Evolutionary conservation across 2,888 invertebrate genomes (phyloP), one percentile per base, ranked within the genome.

Genomic region (Calephelis perditalis): DNA sequence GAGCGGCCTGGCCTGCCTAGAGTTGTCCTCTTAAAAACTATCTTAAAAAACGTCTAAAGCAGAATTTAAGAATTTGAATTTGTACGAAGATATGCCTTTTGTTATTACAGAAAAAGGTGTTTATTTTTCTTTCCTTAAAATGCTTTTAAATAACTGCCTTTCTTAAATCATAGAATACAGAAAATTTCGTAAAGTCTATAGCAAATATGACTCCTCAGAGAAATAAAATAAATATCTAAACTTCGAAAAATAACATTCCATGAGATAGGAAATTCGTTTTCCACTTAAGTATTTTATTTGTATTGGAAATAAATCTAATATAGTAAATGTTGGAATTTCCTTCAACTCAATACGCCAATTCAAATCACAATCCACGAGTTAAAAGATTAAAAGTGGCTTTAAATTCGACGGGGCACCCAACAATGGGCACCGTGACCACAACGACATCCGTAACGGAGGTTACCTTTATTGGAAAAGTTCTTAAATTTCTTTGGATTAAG

Each of bases 381-480:
- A 63, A 67, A 70, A 70, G 72, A 71, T 71, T 73, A 72, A 75
- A 74, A 68, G 71, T 66, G 66, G 58, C 59, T 68, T 69, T 65
- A 67, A 65, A 68, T 68, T 71, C 69, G 74, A 74, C 71, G 77
- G 72, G 71, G 69, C 70, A 71, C 10, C 52, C 77, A 80, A 83
- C 86, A 86, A 84, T 82, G 82, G 81, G 74, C 67, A 73, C 70
- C 70, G 75, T 70, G 74, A 80, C 84, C 85, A 73, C 84, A 78
- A 71, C 77, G 77, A 59, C 82, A 78, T 77, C 76, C 75, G 73
- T 69, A 63, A 74, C 72, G 66, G 73, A 75, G 76, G 79, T 79
- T 78, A 76, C 85, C 77, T 82, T 86, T 88, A 89, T 89, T 89
- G 86, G 86, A 86, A 87, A 88, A 89, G 81, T 88, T 88, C 77